phyloP scores from a whole-genome alignment of 2,113 vertebrate species.

The Rhinogobius similis region DNA sequence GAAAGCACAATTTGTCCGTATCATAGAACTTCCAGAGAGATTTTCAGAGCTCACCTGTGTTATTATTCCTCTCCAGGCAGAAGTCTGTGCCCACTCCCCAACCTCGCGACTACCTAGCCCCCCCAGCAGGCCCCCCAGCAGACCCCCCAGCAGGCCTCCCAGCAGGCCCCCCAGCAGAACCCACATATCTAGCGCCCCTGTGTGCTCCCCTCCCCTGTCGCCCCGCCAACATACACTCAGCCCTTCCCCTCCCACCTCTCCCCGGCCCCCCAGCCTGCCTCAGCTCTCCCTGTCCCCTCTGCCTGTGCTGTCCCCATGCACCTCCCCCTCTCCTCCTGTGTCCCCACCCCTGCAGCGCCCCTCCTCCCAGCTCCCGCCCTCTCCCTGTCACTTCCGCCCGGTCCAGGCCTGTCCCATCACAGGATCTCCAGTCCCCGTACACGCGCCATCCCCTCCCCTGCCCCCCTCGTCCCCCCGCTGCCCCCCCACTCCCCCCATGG shows the following conservation, averaged over 20 bases:
- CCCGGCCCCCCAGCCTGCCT: conserved; percentile 38
- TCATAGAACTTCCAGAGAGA: no score
- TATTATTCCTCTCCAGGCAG: conserved; percentile 62
- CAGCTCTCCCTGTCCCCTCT: conserved; percentile 26
- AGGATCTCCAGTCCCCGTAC: conserved; percentile 45
- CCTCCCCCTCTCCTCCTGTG: conserved; percentile 21
- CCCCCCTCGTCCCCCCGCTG: conserved; percentile 56
- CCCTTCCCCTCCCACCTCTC: conserved; percentile 35
- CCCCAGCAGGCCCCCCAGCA: conserved; percentile 4
- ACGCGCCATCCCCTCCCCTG: conserved; percentile 13
- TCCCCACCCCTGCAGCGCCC: conserved; percentile 23
- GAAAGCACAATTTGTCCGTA: neutral
- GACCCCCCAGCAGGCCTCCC: conserved; percentile 26
- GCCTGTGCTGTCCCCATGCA: conserved; percentile 24
- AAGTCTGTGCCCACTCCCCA: conserved; percentile 33
- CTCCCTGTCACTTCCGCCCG: conserved; percentile 14
- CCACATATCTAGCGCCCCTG: conserved; percentile 65
- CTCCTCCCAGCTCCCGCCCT: conserved; percentile 18
- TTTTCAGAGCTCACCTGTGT: conserved; percentile 39
- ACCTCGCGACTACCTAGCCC: conserved; percentile 32
- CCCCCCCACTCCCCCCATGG: conserved; percentile 77
- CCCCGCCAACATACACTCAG: conserved; percentile 3
- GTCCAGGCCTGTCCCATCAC: conserved; percentile 39
- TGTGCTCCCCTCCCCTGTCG: conserved; percentile 57
- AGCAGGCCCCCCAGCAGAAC: no score